Percentiles rank a stretch among this genome's conserved stretches.
These are phyloP conservation scores for Periplaneta americana DNA, from an alignment of 1,140 invertebrate genomes.

Conservation along the genomic window DNA sequence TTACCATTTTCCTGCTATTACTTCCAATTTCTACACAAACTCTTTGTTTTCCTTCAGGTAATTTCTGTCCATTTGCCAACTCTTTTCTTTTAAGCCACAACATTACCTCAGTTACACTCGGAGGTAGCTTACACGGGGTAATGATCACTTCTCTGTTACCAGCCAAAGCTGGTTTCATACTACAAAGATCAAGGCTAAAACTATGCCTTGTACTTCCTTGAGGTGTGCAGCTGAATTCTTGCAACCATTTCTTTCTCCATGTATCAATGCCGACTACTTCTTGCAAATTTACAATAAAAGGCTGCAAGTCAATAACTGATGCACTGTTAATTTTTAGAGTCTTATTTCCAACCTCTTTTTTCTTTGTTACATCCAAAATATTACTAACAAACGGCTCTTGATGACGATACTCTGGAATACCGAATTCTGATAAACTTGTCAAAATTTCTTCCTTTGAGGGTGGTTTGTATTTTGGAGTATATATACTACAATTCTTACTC, in stretches of 20 bases:
- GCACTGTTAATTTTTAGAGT: not conserved
- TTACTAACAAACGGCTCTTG: constrained; percentile 12
- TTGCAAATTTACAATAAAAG: not conserved
- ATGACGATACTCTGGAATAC: not conserved
- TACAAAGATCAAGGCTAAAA: not conserved
- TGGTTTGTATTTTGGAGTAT: not conserved
- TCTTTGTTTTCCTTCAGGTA: not conserved
- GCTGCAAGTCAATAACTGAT: not conserved
- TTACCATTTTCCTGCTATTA: not conserved
- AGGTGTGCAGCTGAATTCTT: not conserved
- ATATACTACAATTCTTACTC: not conserved
- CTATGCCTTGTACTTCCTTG: not conserved
- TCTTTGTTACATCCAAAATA: not conserved
- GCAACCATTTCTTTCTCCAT: not conserved
- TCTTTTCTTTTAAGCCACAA: not conserved
- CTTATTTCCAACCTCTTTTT: constrained; percentile 3
- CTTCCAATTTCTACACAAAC: not conserved
- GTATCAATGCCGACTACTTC: not conserved
- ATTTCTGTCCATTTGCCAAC: not conserved
- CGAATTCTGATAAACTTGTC: not conserved
- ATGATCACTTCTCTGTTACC: not conserved
- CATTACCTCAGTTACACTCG: not conserved
- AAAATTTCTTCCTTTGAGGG: constrained; percentile 3
- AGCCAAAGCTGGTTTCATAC: constrained; percentile 2
- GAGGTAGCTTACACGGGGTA: not conserved